Base-by-base conservation (phyloP, 2,113 vertebrate species). In the Brachirus orientalis region DNA sequence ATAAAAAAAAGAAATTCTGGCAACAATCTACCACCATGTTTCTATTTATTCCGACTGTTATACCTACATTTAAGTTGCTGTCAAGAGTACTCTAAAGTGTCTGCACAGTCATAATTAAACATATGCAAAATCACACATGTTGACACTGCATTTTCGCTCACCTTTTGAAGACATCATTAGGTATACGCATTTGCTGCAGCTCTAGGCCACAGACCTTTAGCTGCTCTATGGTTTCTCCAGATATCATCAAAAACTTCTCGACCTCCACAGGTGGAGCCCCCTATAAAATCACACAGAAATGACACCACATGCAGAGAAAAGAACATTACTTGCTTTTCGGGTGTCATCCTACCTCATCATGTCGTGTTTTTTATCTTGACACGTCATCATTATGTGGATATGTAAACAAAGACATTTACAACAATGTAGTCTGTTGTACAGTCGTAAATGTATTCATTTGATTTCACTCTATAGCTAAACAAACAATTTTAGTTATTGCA, bases 141-240 rank as follows among this genome's bases (percentile, higher is more conserved):
- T 18, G 5, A 28, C 16, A 28, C 33, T 18, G 33, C 12, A 14
- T 20, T 16, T n/a, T 3, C 12, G 12, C 56, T 82, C 92, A 97
- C 97, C 81, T 94, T 82, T 90, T 93, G 61, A 91, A 86, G 75
- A 96, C 77, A 12, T 97, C 95, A 41, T 79, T 90, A 1, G 89
- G 90, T 22, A 96, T 90, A 22, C 94, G 93, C 91, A 95, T 88
- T 51, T 93, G 93, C 37, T 93, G 91, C 83, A 95, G 84, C 6
- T 96, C 94, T 69, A 89, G 75, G 74, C 93, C 89, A 44, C 88
- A 88, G 1, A 75, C 20, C 3, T 77, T 94, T 2, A 95, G 86
- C 53, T 95, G 94, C 4, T 96, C 94, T 37, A 97, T 91, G 33
- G 89, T 74, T 1, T 96, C 95, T 1, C 87, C 83, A 43, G 94